Conservation (phyloP, 2,113 vertebrate species). For the Paramormyrops kingsleyae region DNA sequence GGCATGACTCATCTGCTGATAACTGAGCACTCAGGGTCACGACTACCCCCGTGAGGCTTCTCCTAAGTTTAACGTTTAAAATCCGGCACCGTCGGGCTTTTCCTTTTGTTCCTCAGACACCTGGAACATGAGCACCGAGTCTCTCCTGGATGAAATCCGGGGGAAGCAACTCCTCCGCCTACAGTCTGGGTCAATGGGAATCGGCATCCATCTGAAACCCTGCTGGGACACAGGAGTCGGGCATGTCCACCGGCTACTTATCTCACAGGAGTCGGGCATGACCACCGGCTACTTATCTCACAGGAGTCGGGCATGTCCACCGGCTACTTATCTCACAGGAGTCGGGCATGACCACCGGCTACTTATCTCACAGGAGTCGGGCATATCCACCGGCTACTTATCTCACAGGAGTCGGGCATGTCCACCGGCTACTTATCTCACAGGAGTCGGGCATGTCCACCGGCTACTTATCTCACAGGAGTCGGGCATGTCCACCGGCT, state of each 20-base stretch:
- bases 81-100: not conserved
- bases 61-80: not conserved
- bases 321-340: too few relatives aligned
- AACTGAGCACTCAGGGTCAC: not conserved
- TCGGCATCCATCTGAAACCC: not conserved
- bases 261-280: not conserved
- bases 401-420: too few relatives aligned
- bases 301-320: not conserved
- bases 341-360: not conserved
- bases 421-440: too few relatives aligned
- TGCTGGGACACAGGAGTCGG: not conserved
- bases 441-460: not conserved
- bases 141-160: not conserved
- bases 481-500: too few relatives aligned
- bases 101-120: not conserved
- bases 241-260: too few relatives aligned
- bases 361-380: not conserved
- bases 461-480: not conserved
- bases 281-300: not conserved
- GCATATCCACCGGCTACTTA: too few relatives aligned
- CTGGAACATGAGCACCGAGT: not conserved
- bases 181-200: not conserved
- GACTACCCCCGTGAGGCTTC: not conserved
- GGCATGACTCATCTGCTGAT: not conserved
- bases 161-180: not conserved